Evolutionary conservation across 2,888 invertebrate species (phyloP).

Genomic region (Drosophila heteroneura): DNA sequence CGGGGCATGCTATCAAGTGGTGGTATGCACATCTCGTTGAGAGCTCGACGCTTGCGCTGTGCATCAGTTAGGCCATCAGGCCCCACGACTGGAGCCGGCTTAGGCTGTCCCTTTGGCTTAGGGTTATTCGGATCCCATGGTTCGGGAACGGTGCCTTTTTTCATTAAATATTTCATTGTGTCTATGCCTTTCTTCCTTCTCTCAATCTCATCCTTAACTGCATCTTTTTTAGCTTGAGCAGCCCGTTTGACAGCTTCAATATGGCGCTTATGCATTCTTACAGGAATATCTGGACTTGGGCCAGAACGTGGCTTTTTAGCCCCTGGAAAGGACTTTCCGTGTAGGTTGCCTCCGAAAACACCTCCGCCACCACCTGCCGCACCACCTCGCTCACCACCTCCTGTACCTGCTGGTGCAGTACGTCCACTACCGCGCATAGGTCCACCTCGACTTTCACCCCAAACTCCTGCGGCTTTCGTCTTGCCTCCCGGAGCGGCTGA

Average conservation of each 20-base stretch:
- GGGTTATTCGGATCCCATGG: conserved; percentile 52
- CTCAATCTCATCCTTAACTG: conserved; percentile 15
- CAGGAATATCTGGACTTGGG: conserved; percentile 28
- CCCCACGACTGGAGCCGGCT: conserved; percentile 26
- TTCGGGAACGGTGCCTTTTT: conserved; percentile 26
- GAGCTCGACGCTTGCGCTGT: conserved; percentile 46
- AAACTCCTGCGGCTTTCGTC: conserved; percentile 2
- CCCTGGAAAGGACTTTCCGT: conserved; percentile 34
- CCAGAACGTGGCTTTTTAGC: neutral
- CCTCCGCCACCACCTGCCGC: neutral
- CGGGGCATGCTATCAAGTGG: conserved; percentile 63
- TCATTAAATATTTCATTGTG: conserved; percentile 63
- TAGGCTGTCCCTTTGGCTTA: neutral
- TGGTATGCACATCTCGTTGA: conserved; percentile 54
- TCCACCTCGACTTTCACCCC: conserved; percentile 28
- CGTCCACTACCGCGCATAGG: conserved; percentile 24
- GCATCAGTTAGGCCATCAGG: conserved; percentile 54
- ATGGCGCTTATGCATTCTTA: conserved; percentile 38
- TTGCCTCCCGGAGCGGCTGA: conserved; percentile 35
- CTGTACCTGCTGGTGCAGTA: conserved; percentile 6
- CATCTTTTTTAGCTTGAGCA: conserved; percentile 30
- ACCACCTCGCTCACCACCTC: neutral
- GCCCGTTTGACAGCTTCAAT: conserved; percentile 7
- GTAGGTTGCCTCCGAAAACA: neutral
- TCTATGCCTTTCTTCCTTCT: conserved; percentile 48